Evolutionary conservation across 2,797 vertebrate genomes (phyloP).

Genomic region (Melanotaenia trifasciata): DNA sequence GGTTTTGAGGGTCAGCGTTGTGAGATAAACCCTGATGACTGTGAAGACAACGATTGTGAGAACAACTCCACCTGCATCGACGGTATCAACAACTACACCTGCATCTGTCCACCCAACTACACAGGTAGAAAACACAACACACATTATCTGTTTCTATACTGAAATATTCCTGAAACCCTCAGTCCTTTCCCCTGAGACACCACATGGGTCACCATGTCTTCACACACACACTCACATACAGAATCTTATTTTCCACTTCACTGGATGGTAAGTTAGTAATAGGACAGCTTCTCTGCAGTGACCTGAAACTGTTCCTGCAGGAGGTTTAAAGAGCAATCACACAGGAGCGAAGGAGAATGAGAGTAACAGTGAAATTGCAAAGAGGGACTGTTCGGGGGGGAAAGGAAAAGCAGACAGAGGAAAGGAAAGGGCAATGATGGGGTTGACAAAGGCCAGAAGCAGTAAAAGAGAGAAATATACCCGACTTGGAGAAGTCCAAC

Average conservation of each 20-base stretch:
- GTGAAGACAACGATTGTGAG: slow-evolving; percentile 97
- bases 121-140: slow-evolving; percentile 59
- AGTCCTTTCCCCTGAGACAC: slow-evolving; percentile 13
- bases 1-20: slow-evolving; percentile 93
- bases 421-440: slow-evolving; percentile 41
- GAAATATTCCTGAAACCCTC: slow-evolving; percentile 22
- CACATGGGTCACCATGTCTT: slow-evolving; percentile 30
- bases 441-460: slow-evolving; percentile 45
- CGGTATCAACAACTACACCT: slow-evolving; percentile 96
- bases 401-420: slow-evolving; percentile 46
- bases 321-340: slow-evolving; percentile 67
- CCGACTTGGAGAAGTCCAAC: slow-evolving; percentile 25
- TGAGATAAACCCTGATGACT: slow-evolving; percentile 95
- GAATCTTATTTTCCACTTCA: slow-evolving; percentile 70
- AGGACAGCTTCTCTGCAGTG: slow-evolving; percentile 58
- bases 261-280: slow-evolving; percentile 65
- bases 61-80: slow-evolving; percentile 97
- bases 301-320: slow-evolving; percentile 69
- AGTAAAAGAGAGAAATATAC: slow-evolving; percentile 12
- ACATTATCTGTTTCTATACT: not conserved
- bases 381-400: slow-evolving; percentile 20
- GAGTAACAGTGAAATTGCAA: slow-evolving; percentile 39
- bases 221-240: slow-evolving; percentile 31
- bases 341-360: slow-evolving; percentile 21
- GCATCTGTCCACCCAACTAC: slow-evolving; percentile 93